Evolutionary conservation across 2,113 vertebrate species (phyloP).

Genomic region (Onychorhynchus coronatus): DNA sequence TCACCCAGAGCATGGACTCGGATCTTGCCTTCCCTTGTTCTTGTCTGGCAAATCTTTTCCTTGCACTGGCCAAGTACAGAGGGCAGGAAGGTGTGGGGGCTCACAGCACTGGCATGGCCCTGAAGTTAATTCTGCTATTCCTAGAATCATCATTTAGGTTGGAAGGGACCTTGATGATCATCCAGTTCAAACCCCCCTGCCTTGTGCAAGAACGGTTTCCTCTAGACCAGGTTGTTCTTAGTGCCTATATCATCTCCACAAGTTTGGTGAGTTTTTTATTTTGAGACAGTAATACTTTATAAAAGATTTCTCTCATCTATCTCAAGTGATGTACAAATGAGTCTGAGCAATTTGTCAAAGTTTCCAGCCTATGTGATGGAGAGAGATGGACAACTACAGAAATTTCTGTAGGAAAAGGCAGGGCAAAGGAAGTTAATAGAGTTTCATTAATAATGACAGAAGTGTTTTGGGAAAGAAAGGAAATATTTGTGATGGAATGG

Average conservation of each 20-base stretch:
- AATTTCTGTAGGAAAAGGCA: background rate
- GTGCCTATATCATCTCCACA: background rate
- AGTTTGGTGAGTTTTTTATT: background rate
- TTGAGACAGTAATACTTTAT: background rate
- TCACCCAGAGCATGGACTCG: background rate
- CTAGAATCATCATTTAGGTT: background rate
- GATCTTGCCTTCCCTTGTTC: background rate
- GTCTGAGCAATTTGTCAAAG: background rate
- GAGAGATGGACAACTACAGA: background rate
- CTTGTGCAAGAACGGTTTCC: background rate
- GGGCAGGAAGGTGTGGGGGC: rapidly evolving
- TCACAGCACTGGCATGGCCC: background rate
- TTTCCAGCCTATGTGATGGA: background rate
- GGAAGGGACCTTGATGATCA: background rate
- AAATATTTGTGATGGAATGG: background rate
- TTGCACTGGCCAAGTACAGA: too few relatives aligned
- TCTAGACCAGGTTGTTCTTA: background rate
- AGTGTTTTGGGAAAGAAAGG: background rate
- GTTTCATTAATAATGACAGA: background rate
- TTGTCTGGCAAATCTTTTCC: background rate
- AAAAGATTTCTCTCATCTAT: background rate
- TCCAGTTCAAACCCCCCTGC: background rate
- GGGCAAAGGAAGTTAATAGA: background rate
- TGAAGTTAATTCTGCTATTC: background rate
- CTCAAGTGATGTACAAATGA: background rate